Percentiles rank a stretch among this genome's conserved stretches.
These are phyloP conservation scores for Diabrotica virgifera DNA, from an alignment of 1,140 invertebrate genomes.

Conservation along the genomic window DNA sequence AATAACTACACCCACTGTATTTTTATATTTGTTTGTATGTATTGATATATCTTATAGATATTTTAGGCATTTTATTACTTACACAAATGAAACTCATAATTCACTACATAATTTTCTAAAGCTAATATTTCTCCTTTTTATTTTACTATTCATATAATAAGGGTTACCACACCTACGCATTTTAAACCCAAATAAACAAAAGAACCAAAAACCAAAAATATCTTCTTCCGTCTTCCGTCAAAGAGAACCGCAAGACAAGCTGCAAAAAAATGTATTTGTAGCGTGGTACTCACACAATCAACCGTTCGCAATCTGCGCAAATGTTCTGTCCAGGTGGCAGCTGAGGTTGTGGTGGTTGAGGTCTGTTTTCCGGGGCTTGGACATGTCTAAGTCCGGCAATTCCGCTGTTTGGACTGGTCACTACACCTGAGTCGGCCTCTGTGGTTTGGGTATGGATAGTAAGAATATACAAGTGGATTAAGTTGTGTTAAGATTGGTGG, in stretches of 20 bases:
- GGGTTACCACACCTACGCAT: too few relatives aligned
- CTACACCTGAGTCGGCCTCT: conserved; percentile 48
- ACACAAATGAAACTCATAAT: too few relatives aligned
- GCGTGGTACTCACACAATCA: conserved; percentile 86
- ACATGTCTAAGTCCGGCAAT: conserved; percentile 62
- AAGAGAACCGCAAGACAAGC: background rate
- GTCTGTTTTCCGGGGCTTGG: conserved; percentile 60
- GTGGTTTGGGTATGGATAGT: background rate
- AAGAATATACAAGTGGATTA: conserved; percentile 1
- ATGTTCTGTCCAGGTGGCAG: conserved; percentile 84
- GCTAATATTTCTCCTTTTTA: too few relatives aligned
- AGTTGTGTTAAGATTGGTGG: conserved; percentile 7
- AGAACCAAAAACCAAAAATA: background rate
- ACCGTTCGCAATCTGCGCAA: conserved; percentile 87
- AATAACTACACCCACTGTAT: too few relatives aligned
- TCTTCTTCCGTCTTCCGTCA: background rate
- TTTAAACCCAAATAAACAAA: too few relatives aligned
- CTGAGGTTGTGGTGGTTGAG: conserved; percentile 57
- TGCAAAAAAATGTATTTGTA: background rate
- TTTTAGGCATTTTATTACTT: too few relatives aligned
- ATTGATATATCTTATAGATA: too few relatives aligned
- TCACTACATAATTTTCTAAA: too few relatives aligned
- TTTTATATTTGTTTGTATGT: too few relatives aligned
- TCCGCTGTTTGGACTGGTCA: conserved; percentile 45
- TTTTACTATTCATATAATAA: too few relatives aligned